A percentile compares a stretch with the other conserved stretches of the same genome.
These are phyloP conservation scores for Agrotis ipsilon DNA, from an alignment of 2,888 invertebrate species.

Conservation along the genomic window DNA sequence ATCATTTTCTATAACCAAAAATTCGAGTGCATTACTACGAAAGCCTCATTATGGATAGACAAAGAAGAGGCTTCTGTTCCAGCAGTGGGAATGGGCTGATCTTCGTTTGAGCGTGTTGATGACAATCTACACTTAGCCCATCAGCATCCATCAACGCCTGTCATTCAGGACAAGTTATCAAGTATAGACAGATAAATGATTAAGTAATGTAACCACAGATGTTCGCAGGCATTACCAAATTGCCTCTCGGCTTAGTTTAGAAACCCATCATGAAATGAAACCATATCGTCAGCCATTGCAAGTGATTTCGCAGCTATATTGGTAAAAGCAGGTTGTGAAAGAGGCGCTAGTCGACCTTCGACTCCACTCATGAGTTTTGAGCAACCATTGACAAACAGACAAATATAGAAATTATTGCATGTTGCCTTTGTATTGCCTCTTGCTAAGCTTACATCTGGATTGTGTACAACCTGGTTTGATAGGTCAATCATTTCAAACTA, in stretches of 20 bases:
- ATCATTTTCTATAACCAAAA: too few relatives aligned
- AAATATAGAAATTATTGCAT: slow-evolving; percentile 55
- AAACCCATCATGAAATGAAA: slow-evolving; percentile 37
- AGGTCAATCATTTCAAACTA: neutral
- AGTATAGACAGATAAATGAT: neutral
- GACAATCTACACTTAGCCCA: too few relatives aligned
- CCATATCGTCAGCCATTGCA: slow-evolving; percentile 24
- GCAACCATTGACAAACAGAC: slow-evolving; percentile 57
- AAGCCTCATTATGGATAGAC: too few relatives aligned
- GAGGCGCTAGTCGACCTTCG: slow-evolving; percentile 55
- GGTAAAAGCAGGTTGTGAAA: slow-evolving; percentile 59
- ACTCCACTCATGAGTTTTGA: slow-evolving; percentile 52
- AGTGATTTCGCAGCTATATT: slow-evolving; percentile 51
- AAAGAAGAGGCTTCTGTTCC: too few relatives aligned
- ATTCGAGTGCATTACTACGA: too few relatives aligned
- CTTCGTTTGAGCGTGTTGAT: too few relatives aligned
- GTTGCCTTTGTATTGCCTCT: slow-evolving; percentile 24
- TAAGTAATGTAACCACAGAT: slow-evolving; percentile 1
- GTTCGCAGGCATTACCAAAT: slow-evolving; percentile 23
- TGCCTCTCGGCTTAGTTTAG: slow-evolving; percentile 23
- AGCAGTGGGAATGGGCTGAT: too few relatives aligned
- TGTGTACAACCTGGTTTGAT: neutral
- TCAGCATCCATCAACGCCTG: too few relatives aligned
- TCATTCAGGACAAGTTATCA: too few relatives aligned
- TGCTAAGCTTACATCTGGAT: slow-evolving; percentile 1